These are phyloP conservation scores for Cecropterus lyciades DNA, from an alignment of 1,140 invertebrate species.

Conservation along the genomic window DNA sequence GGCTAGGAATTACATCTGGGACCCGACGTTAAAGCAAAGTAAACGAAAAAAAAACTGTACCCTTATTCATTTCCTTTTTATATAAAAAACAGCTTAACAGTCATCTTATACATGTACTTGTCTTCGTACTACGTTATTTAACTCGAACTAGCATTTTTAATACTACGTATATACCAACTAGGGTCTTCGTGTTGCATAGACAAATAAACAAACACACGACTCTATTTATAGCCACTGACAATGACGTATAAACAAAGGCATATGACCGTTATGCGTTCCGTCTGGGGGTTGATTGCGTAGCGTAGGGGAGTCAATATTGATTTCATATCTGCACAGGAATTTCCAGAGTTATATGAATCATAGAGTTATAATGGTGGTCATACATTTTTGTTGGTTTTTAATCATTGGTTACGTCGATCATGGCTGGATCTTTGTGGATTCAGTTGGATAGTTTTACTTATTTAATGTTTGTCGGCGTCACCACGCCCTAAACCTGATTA, in stretches of 20 bases:
- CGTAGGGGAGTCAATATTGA: conserved; percentile 28
- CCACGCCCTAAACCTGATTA: no score
- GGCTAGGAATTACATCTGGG: no score
- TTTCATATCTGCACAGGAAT: conserved; percentile 13
- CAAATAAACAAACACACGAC: background rate
- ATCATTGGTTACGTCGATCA: no score
- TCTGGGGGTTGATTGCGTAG: conserved; percentile 27
- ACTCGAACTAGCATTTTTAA: background rate
- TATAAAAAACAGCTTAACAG: no score
- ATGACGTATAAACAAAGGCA: conserved; percentile 28
- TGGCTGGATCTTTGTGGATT: no score
- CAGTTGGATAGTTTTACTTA: no score
- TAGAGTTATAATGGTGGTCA: background rate
- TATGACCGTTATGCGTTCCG: conserved; percentile 27
- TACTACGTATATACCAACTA: background rate
- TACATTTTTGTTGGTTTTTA: background rate
- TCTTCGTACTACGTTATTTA: no score
- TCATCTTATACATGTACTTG: no score
- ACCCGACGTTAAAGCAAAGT: no score
- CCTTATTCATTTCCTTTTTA: no score
- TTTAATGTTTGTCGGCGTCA: no score
- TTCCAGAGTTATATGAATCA: conserved; percentile 25
- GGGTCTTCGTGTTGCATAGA: background rate
- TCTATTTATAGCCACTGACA: conserved; percentile 9
- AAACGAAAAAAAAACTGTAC: no score